phyloP scores from a whole-genome alignment of 2,888 invertebrate species.

The Lepetodrilus schrolli region DNA sequence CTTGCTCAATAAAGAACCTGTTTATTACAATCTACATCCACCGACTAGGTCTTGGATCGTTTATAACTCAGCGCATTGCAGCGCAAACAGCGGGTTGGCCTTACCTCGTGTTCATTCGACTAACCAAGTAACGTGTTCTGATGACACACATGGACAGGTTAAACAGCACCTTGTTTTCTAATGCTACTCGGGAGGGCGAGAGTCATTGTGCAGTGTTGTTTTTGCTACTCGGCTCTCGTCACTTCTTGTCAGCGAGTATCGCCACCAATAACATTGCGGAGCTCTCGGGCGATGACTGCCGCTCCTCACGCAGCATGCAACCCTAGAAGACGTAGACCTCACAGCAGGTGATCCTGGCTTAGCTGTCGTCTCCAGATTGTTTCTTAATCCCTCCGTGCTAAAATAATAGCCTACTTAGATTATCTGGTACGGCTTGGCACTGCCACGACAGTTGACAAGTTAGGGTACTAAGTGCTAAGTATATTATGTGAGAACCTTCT shows the following conservation, averaged over 20 bases:
- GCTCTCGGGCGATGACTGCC: background rate
- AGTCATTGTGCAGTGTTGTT: background rate
- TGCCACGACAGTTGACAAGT: too few relatives aligned
- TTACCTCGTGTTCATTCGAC: too few relatives aligned
- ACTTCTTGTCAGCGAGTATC: background rate
- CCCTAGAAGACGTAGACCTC: background rate
- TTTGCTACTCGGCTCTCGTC: background rate
- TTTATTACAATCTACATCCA: too few relatives aligned
- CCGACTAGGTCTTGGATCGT: too few relatives aligned
- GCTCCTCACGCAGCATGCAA: too few relatives aligned
- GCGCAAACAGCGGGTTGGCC: too few relatives aligned
- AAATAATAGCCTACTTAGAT: background rate
- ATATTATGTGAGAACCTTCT: too few relatives aligned
- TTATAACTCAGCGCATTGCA: too few relatives aligned
- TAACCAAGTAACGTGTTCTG: background rate
- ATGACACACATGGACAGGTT: background rate
- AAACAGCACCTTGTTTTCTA: background rate
- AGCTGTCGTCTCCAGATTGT: background rate
- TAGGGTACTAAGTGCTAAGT: too few relatives aligned
- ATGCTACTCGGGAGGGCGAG: constrained; percentile 2
- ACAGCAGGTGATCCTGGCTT: background rate
- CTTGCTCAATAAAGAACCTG: too few relatives aligned
- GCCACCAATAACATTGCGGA: background rate
- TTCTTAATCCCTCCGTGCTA: background rate
- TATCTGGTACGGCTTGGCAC: constrained; percentile 21